Base-by-base conservation (phyloP, 2,888 invertebrate species). In the Orchestes rusci region DNA sequence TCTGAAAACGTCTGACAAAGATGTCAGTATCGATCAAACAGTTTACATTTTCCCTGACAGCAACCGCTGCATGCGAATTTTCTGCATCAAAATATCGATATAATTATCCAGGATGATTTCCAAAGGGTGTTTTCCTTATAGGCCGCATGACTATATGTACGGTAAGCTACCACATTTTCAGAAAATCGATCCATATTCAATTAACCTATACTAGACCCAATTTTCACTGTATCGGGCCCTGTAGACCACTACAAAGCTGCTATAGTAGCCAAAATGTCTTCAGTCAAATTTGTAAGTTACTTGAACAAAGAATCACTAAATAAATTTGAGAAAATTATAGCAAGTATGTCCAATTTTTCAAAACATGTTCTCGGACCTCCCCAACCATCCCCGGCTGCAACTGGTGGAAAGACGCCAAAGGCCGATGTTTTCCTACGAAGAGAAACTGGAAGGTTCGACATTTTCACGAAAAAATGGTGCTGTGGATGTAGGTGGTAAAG, bases 291-390 rank as follows among this genome's bases (percentile, higher is more conserved):
- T 52, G 77, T 77, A 58, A 72, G 72, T 64, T 5, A 31, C 10
- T 23, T 23, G 5, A 23, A 7, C 10, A 7, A 23, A 5, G 10
- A 5, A 10, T 23, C 5, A 7, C 10, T 23, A 7, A 7, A 10
- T 23, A 23, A 10, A 5, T 23, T 23, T 23, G 5, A 7, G 5
- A 23, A 23, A 23, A 23, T 38, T 39, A 8, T 30, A 76, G 76
- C 66, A 67, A 3, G 58, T 76, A 30, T 75, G 74, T 40, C 77
- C 77, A 0, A 67, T 75, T 1, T 79, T 74, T 63, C 63, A 65
- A 2, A 70, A 73, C 1, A 78, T 79, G 78, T 80, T 79, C 54
- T 76, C 78, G 1, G 77, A 76, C 39, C 53, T 73, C 1, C 67
- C 70, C 4, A 65, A 68, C 32, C 67, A 66, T 35, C 74, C 76